Evolutionary conservation across 23 tunicate species (phyloP).

Genomic region (Pegea sp.): DNA sequence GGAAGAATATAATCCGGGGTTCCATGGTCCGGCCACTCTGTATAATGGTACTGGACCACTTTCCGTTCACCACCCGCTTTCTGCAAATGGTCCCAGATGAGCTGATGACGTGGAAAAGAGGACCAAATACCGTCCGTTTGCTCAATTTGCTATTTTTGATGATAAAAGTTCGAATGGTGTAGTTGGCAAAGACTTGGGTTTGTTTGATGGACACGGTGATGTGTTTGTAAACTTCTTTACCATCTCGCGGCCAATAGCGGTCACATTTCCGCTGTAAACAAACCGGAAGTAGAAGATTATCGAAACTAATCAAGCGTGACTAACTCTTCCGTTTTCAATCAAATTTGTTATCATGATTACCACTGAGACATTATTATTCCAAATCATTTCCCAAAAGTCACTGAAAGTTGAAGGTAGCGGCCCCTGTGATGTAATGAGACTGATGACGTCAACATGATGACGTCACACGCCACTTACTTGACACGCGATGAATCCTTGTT

Average conservation of each 20-base stretch:
- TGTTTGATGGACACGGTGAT: constrained; percentile 34
- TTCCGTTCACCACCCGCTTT: constrained; percentile 21
- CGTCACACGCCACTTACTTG: constrained; percentile 9
- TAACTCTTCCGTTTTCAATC: constrained; percentile 73
- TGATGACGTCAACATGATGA: background rate
- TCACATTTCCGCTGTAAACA: constrained; percentile 75
- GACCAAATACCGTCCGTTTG: constrained; percentile 10
- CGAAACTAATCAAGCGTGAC: too few relatives aligned
- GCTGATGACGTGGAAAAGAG: background rate
- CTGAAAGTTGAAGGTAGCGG: constrained; percentile 38
- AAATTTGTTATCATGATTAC: constrained; percentile 73
- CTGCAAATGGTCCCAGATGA: background rate
- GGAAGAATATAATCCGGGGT: constrained; percentile 87
- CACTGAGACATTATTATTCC: constrained; percentile 34
- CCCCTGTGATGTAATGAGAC: constrained; percentile 5
- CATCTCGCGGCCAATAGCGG: constrained; percentile 88
- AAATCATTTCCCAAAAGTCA: constrained; percentile 53
- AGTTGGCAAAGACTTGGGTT: constrained; percentile 51
- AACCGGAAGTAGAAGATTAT: too few relatives aligned
- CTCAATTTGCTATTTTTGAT: constrained; percentile 41
- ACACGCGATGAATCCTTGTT: constrained; percentile 52
- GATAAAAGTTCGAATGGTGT: constrained; percentile 36
- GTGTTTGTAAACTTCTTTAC: constrained; percentile 75
- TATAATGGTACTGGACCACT: constrained; percentile 59
- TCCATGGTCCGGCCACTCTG: constrained; percentile 93